phyloP scores from a whole-genome alignment of 2,113 vertebrate species.

The Brienomyrus longianalis region DNA sequence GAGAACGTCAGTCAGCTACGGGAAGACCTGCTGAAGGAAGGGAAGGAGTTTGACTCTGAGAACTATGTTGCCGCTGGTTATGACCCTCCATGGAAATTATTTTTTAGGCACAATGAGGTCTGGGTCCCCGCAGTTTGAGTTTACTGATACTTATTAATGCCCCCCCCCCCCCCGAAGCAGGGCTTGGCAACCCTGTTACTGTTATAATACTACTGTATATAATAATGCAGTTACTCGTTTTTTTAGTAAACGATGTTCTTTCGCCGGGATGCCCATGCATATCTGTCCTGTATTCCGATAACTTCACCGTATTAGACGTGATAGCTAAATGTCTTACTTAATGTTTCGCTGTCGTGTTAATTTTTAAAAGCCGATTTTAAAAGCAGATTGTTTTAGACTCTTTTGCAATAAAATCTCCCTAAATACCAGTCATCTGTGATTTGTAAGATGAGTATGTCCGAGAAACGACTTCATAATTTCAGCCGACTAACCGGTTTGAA shows the following conservation, averaged over 20 bases:
- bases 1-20: slow-evolving; percentile 23
- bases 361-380: neutral
- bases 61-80: slow-evolving; percentile 35
- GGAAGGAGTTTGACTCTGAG: slow-evolving; percentile 19
- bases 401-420: neutral
- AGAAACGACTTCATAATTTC: neutral
- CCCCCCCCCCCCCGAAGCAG: neutral
- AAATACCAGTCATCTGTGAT: neutral
- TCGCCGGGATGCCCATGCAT: neutral
- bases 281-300: neutral
- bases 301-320: neutral
- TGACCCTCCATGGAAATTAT: slow-evolving; percentile 17
- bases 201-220: neutral
- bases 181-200: neutral
- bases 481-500: neutral
- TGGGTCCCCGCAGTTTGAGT: slow-evolving; percentile 35
- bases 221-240: neutral
- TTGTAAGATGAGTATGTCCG: neutral
- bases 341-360: neutral
- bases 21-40: slow-evolving; percentile 18
- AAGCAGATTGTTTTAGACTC: neutral
- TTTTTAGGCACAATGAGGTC: slow-evolving; percentile 50
- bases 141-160: neutral
- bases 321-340: neutral
- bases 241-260: neutral